phyloP scores from a whole-genome alignment of 2,888 invertebrate genomes.

The Pardosa pseudoannulata region DNA sequence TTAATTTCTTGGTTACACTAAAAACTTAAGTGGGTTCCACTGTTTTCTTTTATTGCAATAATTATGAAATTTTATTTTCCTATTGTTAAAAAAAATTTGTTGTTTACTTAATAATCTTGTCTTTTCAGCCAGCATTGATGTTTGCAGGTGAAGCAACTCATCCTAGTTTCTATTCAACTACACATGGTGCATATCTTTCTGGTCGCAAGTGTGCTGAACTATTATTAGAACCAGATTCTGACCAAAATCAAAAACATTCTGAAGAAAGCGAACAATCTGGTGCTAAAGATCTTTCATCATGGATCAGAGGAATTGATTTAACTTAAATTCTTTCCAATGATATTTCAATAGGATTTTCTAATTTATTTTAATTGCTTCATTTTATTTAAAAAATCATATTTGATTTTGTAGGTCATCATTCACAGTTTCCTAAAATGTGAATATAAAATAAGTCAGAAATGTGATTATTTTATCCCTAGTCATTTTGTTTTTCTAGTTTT shows the following conservation, averaged over 20 bases:
- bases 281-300: conserved; percentile 67
- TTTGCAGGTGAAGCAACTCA: conserved; percentile 98
- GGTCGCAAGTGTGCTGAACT: conserved; percentile 86
- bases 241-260: conserved; percentile 28
- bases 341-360: not conserved
- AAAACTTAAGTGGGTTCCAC: no score
- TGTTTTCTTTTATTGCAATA: no score
- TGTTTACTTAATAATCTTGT: not conserved
- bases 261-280: conserved; percentile 10
- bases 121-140: conserved; percentile 85
- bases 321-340: conserved; percentile 10
- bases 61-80: no score
- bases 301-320: conserved; percentile 70
- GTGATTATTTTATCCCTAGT: conserved; percentile 18
- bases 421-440: conserved; percentile 1
- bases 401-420: conserved; percentile 22
- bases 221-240: conserved; percentile 59
- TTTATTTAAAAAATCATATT: conserved; percentile 20
- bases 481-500: conserved; percentile 30
- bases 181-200: conserved; percentile 93
- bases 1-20: no score
- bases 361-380: conserved; percentile 31
- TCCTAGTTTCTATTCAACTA: conserved; percentile 94
- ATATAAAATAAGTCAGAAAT: not conserved
- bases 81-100: no score